A percentile compares a stretch with the other conserved stretches of the same genome.
phyloP scores from a whole-genome alignment of 2,888 invertebrate genomes.

The Drosophila hamatofila region DNA sequence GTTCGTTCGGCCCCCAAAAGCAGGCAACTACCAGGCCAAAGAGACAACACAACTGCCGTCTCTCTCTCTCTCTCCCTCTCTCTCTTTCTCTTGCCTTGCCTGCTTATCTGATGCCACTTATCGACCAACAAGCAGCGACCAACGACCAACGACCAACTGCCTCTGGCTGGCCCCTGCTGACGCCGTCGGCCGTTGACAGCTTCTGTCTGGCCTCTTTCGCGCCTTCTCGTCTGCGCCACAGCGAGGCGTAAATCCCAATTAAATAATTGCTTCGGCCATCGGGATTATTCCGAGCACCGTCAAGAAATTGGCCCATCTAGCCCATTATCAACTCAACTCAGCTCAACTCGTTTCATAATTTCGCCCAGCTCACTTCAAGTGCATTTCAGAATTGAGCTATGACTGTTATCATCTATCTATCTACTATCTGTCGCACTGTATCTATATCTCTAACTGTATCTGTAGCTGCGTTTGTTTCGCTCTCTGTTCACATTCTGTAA shows the following conservation, averaged over 20 bases:
- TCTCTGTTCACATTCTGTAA: constrained; percentile 50
- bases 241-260: neutral
- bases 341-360: constrained; percentile 26
- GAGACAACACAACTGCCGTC: constrained; percentile 33
- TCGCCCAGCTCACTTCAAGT: constrained; percentile 52
- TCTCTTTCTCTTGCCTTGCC: neutral
- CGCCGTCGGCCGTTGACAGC: constrained; percentile 10
- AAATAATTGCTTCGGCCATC: neutral
- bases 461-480: constrained; percentile 21
- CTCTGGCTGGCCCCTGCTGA: constrained; percentile 25
- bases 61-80: constrained; percentile 1
- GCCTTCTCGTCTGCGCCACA: constrained; percentile 20
- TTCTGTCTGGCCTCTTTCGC: constrained; percentile 13
- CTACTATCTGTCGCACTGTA: neutral
- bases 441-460: constrained; percentile 45
- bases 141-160: constrained; percentile 29
- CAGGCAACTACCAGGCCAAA: constrained; percentile 46
- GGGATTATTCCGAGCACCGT: constrained; percentile 1
- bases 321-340: neutral
- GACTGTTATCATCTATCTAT: neutral
- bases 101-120: constrained; percentile 31
- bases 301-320: constrained; percentile 3
- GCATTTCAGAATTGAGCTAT: constrained; percentile 69
- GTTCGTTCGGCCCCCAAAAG: constrained; percentile 54
- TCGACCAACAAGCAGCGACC: constrained; percentile 6